Base-by-base conservation (phyloP, 1,140 invertebrate species). In the Xylocopa sonorina region DNA sequence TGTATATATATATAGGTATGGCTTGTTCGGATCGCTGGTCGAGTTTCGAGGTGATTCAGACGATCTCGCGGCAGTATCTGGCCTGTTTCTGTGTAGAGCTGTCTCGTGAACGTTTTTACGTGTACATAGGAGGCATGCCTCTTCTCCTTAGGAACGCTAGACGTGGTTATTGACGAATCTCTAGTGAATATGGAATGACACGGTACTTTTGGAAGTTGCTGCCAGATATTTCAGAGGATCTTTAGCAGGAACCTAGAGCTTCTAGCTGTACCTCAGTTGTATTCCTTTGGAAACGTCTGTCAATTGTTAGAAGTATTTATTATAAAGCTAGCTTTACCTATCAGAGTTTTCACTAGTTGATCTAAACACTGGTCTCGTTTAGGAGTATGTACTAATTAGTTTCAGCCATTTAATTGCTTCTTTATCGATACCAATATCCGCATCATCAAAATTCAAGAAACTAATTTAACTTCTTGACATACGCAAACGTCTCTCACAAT, bases 121-220 rank as follows among this genome's bases (percentile, higher is more conserved):
- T 57, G 27, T 43, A 55, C 41, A 18, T 75, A 55, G 48, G 60
- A 66, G 48, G 48, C 27, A 66, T 55, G 73, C 21, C 24, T 63
- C 43, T 41, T 32, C 43, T 14, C 46, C 24, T 29, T 51, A 38
- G n/a, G 38, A 55, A 16, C 34, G 7, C 2, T 29, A 51, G 34
- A 41, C 27, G 18, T 18, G 4, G 18, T 64, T 12, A 29, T 29
- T n/a, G 43, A 10, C 12, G 24, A 46, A 14, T 46, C 18, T 21
- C 41, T 66, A 48, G 43, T 9, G 27, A 46, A 29, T 16, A 12
- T 64, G 46, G 62, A 29, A 60, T 60, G 6, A 9, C 14, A 9
- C 32, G 16, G 29, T 29, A 57, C 27, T 3, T 3, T n/a, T 60
- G 21, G 12, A 34, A 60, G 1, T 12, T 3, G 9, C 29, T 34